Base-by-base conservation (phyloP, 2,113 vertebrate species). In the Vireo altiloquus region DNA sequence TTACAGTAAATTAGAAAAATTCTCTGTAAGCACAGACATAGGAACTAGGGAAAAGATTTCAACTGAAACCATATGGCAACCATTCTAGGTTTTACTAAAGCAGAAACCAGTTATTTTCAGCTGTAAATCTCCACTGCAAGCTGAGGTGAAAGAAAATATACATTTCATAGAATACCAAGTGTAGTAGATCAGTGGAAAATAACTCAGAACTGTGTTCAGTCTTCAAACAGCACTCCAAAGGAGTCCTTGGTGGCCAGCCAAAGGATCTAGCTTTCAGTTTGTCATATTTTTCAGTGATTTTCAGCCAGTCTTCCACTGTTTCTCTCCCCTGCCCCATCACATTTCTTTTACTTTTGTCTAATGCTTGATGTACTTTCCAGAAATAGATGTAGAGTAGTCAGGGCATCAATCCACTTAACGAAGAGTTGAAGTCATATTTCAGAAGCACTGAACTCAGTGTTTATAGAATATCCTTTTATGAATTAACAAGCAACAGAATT, bases 141-240 rank as follows among this genome's bases (percentile, higher is more conserved):
- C 31, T 91, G 49, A 94, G 64, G 53, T 54, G 53, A 92, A 92
- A 89, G 52, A 78, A 91, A 91, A 75, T 75, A 63, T 50, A 60
- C 37, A 49, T 96, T 91, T 96, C 35, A 72, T 30, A 71, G 74
- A 89, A 78, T 89, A 91, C 69, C 80, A 91, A 87, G 25, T 39
- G n/a, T 49, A 87, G 60, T 78, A 94, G 52, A 91, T 77, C 70
- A 89, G 81, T 84, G 91, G 76, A 95, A 94, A 92, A 94, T 75
- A 87, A 82, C 86, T 74, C 50, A 81, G 24, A 92, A 81, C 21
- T 82, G 17, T 89, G 22, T 71, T 83, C 72, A 74, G 15, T 46
- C 86, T 92, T 92, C 83, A 75, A 92, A 63, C 16, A 90, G 54
- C n/a, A 54, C 56, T 81, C 68, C 64, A 70, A 50, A 94, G 57